These are phyloP conservation scores for Tetranychus piercei DNA, from an alignment of 2,888 invertebrate genomes.

Conservation along the genomic window DNA sequence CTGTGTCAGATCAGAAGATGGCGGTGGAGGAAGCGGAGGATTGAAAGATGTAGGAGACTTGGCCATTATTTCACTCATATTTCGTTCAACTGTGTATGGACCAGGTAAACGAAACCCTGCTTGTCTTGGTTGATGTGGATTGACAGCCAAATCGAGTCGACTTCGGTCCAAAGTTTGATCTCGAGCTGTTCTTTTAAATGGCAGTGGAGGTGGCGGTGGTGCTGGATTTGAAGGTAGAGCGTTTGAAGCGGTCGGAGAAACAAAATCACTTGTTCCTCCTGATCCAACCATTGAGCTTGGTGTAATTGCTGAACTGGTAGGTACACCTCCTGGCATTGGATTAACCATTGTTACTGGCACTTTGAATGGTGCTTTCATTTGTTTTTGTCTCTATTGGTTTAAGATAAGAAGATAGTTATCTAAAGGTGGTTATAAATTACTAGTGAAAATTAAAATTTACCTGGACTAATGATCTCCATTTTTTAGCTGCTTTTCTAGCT, in stretches of 20 bases:
- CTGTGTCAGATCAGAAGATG: not conserved
- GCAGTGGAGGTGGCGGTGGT: slow-evolving; percentile 4
- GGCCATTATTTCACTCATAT: not conserved
- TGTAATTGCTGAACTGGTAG: not conserved
- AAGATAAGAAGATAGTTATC: not conserved
- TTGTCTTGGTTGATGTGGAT: not conserved
- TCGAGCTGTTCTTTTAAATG: slow-evolving; percentile 8
- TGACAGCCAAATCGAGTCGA: not conserved
- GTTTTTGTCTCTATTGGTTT: not conserved
- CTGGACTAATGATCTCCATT: slow-evolving; percentile 89
- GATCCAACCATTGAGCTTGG: not conserved
- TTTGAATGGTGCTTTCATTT: not conserved
- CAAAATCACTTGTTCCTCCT: not conserved
- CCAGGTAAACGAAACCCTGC: not conserved
- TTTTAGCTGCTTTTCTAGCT: slow-evolving; percentile 83
- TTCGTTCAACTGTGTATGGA: not conserved
- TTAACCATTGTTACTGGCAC: not conserved
- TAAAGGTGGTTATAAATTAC: not conserved
- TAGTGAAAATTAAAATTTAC: slow-evolving; percentile 36
- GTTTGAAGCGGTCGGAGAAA: not conserved
- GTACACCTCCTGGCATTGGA: not conserved
- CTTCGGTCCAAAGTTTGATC: not conserved
- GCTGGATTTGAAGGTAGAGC: not conserved
- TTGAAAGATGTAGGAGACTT: not conserved
- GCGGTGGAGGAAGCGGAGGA: not conserved